These are phyloP conservation scores for Dimorphilus gyrociliatus DNA, from an alignment of 2,888 invertebrate species.

Conservation along the genomic window DNA sequence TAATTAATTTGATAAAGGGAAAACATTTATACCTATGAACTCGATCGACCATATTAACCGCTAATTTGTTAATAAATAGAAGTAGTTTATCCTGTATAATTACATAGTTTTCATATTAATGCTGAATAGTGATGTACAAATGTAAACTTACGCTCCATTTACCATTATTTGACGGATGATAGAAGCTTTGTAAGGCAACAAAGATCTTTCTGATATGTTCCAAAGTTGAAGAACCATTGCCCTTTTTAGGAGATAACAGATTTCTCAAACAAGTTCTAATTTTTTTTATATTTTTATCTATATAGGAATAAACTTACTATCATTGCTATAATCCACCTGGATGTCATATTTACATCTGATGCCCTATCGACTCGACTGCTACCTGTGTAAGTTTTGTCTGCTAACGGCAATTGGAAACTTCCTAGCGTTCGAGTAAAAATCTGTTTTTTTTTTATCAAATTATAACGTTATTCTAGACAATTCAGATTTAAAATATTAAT, in stretches of 20 bases:
- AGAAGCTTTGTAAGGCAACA: slow-evolving; percentile 64
- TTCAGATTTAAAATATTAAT: too few species aligned
- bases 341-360: slow-evolving; percentile 43
- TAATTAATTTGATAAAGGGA: too few species aligned
- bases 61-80: too few species aligned
- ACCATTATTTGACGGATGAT: slow-evolving; percentile 73
- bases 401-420: slow-evolving; percentile 60
- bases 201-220: slow-evolving; percentile 61
- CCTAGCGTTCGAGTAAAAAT: slow-evolving; percentile 46
- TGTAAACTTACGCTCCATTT: slow-evolving; percentile 48
- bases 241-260: slow-evolving; percentile 42
- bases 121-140: too few species aligned
- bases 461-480: too few species aligned
- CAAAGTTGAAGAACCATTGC: slow-evolving; percentile 51
- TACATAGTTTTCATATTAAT: too few species aligned
- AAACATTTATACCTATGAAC: too few species aligned
- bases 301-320: slow-evolving; percentile 40
- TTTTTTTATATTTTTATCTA: slow-evolving; percentile 1
- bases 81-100: too few species aligned
- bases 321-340: slow-evolving; percentile 44
- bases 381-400: too few species aligned
- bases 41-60: too few species aligned
- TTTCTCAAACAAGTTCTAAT: too few species aligned
- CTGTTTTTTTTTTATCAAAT: too few species aligned
- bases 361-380: slow-evolving; percentile 38